Evolutionary conservation across 2,888 invertebrate genomes (phyloP), one percentile per base, ranked within the genome.

Genomic region (Ephialtes manifestator): DNA sequence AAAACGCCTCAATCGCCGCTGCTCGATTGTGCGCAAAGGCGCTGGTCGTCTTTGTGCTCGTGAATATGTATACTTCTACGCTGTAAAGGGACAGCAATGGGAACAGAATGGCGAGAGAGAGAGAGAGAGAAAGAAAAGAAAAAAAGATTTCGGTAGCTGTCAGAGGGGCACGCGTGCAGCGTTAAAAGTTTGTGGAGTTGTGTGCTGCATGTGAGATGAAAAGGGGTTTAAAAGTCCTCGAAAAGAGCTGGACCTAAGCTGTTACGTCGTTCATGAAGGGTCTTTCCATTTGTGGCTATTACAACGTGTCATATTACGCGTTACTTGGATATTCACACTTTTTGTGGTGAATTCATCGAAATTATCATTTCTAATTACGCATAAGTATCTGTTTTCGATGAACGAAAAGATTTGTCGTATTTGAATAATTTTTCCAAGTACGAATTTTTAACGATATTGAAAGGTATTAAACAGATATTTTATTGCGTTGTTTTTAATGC

Each of bases 211-310:
- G 46, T 67, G 74, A 76, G 51, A 79, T 77, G 51, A 77, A 8
- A 8, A 80, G 83, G 85, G 87, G 81, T 81, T 87, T 87, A 84
- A 87, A 85, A 78, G 81, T 68, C 74, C 83, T 86, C 43, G 82
- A 81, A 72, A 58, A 68, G 71, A 76, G 77, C 71, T 63, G 71
- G 68, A 75, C 79, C 75, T 68, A 81, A 84, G 84, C 74, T 79
- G 86, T 78, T 77, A 60, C 51, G 35, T 60, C 63, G 35, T n/a
- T 72, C 51, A 58, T 39, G 67, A 76, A 53, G 43, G 76, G 60
- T 58, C 31, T 13, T 63, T 20, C 70, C 28, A 65, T 78, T 79
- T 79, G 20, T 43, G 67, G 51, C 31, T 65, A 11, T 15, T 65
- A 7, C 65, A 10, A 18, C 13, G 20, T 11, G 43, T n/a, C 39